Evolutionary conservation across 2,113 vertebrate species (phyloP), one percentile per base, ranked within the genome.

Genomic region (Phasianus colchicus): DNA sequence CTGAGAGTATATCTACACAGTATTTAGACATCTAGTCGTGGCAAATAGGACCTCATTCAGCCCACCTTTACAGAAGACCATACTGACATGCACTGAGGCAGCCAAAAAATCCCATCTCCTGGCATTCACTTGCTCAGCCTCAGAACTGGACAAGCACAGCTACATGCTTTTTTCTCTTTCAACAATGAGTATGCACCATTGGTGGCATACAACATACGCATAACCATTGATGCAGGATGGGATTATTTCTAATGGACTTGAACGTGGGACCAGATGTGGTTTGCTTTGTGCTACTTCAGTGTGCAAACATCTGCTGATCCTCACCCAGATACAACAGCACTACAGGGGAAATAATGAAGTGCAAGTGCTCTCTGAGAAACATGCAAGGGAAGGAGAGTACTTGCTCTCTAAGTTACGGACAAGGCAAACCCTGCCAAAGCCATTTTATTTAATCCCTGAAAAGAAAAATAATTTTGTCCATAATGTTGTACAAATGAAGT

Each of bases 371-470:
- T 16, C 81, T 5, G 13, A 45, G 38, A 40, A 32, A 54, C 1
- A 0, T 8, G 20, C 16, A 29, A 83, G 38, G 3, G 5, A 40
- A 2, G 6, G 7, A 77, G 18, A 73, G 2, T 6, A 45, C 20
- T 63, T 78, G 17, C 17, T 71, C 29, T 15, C 27, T 5, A 63
- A 13, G 43, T 4, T 19, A 75, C 10, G 13, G 66, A 58, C 30
- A 13, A 65, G 15, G 76, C 30, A 84, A 83, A 69, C 10, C 29
- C 43, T 69, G 19, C 55, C 15, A 83, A 83, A 88, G 50, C 19
- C 10, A 21, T 63, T 63, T 96, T 66, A 83, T 63, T 96, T 63
- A 83, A 73, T 32, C 18, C 27, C 48, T 70, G 24, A 87, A 89
- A 88, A 88, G n/a, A 63, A 71, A 66, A 4, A 85, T 1, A 71